Base-by-base conservation (phyloP, 2,113 vertebrate genomes). In the Alosa alosa region DNA sequence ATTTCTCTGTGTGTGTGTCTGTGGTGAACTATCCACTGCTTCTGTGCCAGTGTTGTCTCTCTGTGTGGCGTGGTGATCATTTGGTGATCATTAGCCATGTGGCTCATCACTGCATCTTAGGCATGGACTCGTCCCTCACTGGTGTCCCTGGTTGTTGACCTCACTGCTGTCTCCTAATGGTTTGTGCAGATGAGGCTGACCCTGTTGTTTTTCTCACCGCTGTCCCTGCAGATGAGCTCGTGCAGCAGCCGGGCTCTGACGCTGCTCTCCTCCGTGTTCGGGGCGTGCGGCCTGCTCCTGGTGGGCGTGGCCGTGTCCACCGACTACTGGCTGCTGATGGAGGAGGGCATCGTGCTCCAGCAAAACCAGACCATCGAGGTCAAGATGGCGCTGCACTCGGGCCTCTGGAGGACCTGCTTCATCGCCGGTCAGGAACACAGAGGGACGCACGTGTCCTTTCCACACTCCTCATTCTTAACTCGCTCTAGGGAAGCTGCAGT, bases 311-410 rank as follows among this genome's bases (percentile, higher is more conserved):
- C 97, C 0, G 97, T 98, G 90, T 97, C 97, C 93, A 98, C 97
- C 0, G 97, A 98, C 94, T 97, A 97, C 94, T 98, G 97, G 97
- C 95, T 98, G 36, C 96, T 97, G 92, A 96, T 97, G 96, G 97
- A 98, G 91, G 97, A 98, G 90, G 97, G 97, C 11, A 95, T 97
- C 20, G 96, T 98, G 89, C 93, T 97, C 88, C 97, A 96, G 52
- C 96, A 97, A 92, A 98, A 98, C 94, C 97, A 97, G 92, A 97
- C 95, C 92, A 96, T 96, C 49, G 97, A 97, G 93, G 96, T 98
- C 89, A 97, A 97, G 96, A 97, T 97, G 97, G 97, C 96, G 0
- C 95, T 98, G 91, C 97, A 98, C 60, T 96, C 97, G 0, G 97
- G 97, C 78, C 96, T 98, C 86, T 98, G 97, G 97, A 96, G 97